Percentiles rank a stretch among this genome's conserved stretches.
Conservation (phyloP, 2,888 invertebrate genomes). For the Chrysopilus asiliformis region DNA sequence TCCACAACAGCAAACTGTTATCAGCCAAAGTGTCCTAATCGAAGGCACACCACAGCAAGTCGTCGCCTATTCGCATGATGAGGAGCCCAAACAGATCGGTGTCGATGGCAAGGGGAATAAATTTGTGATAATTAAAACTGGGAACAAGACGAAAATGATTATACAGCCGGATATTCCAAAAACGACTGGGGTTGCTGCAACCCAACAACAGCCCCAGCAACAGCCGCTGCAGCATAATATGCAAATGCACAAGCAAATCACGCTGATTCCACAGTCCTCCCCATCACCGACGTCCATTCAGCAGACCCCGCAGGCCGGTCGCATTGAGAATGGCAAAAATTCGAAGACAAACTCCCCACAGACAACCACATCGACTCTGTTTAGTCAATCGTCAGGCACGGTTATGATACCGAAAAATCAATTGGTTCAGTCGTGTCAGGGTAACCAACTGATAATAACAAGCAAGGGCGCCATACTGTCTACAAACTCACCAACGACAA, state of each 20-base stretch:
- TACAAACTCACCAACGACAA: slow-evolving; percentile 25
- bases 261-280: slow-evolving; percentile 1
- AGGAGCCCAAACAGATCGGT: slow-evolving; percentile 20
- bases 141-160: slow-evolving; percentile 10
- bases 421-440: slow-evolving; percentile 16
- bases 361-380: slow-evolving; percentile 29
- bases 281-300: slow-evolving; percentile 16
- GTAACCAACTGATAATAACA: slow-evolving; percentile 17
- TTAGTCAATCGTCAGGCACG: slow-evolving; percentile 10
- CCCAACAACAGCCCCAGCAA: slow-evolving; percentile 1
- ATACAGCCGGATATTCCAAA: slow-evolving; percentile 8
- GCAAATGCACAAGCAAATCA: slow-evolving; percentile 1
- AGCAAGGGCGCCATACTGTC: slow-evolving; percentile 26
- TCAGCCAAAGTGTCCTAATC: too few species aligned
- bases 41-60: slow-evolving; percentile 35
- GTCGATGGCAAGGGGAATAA: slow-evolving; percentile 31
- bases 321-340: slow-evolving; percentile 4
- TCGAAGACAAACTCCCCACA: slow-evolving; percentile 29
- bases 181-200: background rate
- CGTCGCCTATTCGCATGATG: slow-evolving; percentile 27
- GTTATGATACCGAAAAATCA: too few species aligned
- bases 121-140: slow-evolving; percentile 21
- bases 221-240: background rate
- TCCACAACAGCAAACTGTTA: too few species aligned
- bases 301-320: slow-evolving; percentile 14